Conservation (phyloP, 2,797 vertebrate species). For the Parambassis ranga region DNA sequence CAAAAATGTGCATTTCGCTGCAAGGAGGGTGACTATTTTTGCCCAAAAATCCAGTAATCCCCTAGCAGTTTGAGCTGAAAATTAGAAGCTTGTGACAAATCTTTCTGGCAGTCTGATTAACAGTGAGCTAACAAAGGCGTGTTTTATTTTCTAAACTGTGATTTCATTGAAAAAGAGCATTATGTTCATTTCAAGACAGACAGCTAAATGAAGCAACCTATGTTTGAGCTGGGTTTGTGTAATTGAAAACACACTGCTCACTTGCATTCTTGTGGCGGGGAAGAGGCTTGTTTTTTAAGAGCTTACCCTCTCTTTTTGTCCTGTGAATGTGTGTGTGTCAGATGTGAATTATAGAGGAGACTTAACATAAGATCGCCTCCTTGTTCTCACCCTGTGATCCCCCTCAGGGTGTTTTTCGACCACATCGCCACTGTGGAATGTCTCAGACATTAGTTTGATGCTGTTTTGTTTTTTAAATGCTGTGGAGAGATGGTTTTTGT, state of each 20-base stretch:
- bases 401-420: constrained; percentile 41
- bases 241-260: constrained; percentile 70
- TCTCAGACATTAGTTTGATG: constrained; percentile 40
- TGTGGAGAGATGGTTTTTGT: constrained; percentile 18
- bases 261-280: constrained; percentile 60
- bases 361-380: constrained; percentile 42
- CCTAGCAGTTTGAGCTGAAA: constrained; percentile 44
- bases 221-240: constrained; percentile 52
- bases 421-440: constrained; percentile 36
- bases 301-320: constrained; percentile 44
- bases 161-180: constrained; percentile 45
- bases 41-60: constrained; percentile 26
- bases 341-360: constrained; percentile 37
- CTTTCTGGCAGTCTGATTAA: constrained; percentile 30
- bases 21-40: constrained; percentile 28
- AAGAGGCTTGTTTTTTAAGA: constrained; percentile 57
- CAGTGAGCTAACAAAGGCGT: constrained; percentile 31
- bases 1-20: constrained; percentile 45
- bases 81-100: constrained; percentile 44
- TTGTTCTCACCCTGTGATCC: constrained; percentile 47
- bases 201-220: constrained; percentile 63
- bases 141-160: constrained; percentile 47
- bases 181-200: constrained; percentile 28
- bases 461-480: constrained; percentile 30
- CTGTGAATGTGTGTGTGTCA: constrained; percentile 44